A percentile compares a stretch with the other conserved stretches of the same genome.
Conservation (phyloP, 2,888 invertebrate species). For the Trichopria drosophilae region DNA sequence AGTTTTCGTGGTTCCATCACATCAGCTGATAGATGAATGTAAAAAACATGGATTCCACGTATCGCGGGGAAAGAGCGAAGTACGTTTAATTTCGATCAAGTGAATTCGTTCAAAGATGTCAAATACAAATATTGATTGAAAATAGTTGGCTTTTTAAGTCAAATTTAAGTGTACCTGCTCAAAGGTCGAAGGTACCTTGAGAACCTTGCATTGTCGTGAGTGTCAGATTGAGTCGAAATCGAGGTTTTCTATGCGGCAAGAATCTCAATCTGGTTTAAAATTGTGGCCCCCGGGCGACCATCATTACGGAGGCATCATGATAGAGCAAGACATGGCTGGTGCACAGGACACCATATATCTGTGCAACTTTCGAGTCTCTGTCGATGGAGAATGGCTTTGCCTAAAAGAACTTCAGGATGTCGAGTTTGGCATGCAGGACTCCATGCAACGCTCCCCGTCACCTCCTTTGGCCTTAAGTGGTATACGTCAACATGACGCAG, state of each 20-base stretch:
- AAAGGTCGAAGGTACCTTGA: constrained; percentile 20
- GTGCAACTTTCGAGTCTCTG: constrained; percentile 96
- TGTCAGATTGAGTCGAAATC: too few relatives aligned
- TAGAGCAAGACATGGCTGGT: constrained; percentile 74
- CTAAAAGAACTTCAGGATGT: constrained; percentile 92
- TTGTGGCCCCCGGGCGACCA: constrained; percentile 50
- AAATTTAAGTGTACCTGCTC: too few relatives aligned
- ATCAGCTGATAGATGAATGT: too few relatives aligned
- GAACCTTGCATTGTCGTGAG: not conserved
- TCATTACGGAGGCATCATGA: constrained; percentile 53
- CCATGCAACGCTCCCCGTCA: constrained; percentile 67
- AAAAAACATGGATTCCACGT: too few relatives aligned
- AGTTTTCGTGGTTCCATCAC: too few relatives aligned
- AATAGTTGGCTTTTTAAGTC: too few relatives aligned
- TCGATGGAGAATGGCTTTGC: constrained; percentile 96
- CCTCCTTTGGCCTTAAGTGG: constrained; percentile 66
- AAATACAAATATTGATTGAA: too few relatives aligned
- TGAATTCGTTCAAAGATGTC: too few relatives aligned
- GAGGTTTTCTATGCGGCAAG: constrained; percentile 55
- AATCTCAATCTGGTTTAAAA: constrained; percentile 49
- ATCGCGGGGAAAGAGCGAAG: too few relatives aligned
- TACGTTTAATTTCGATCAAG: too few relatives aligned
- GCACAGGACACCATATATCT: constrained; percentile 96
- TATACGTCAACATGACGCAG: constrained; percentile 47
- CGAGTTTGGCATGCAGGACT: constrained; percentile 74